Base-by-base conservation (phyloP, 2,888 invertebrate species). In the Epinotia bilunana region DNA sequence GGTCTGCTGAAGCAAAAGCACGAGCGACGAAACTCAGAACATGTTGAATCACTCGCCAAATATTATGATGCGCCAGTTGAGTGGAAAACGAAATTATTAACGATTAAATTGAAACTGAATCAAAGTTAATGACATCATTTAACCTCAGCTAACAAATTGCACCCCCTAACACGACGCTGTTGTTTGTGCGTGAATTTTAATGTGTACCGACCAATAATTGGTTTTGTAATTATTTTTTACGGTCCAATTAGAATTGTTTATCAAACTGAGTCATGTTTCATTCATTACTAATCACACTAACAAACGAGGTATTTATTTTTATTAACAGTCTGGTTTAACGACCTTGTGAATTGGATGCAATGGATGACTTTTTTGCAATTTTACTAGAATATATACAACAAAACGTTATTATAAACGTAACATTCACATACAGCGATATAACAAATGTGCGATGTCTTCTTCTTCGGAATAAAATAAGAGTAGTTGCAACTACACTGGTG, bases 111-210 rank as follows among this genome's bases (percentile, higher is more conserved):
- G 49, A 49, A 61, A 65, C 12, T 60, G 16, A 13, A 43, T 57
- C 68, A 23, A 64, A 72, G 46, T 64, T 57, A 58, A 64, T 72
- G 43, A 58, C 72, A 58, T 18, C 46, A 62, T 55, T 60, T 49
- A 71, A 70, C 65, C 49, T 53, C 60, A 33, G 49, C 60, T 49
- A 65, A 65, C 65, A 70, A 65, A 70, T 70, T 70, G 53, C 53
- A 58, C 64, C 53, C 60, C 60, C 4, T 67, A 72, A 67, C 67
- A 71, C 60, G 49, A 43, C 20, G 23, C 6, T 60, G 49, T 18
- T 75, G 65, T 43, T 61, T 39, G 55, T 46, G 12, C 61, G n/a
- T 72, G 71, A 7, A 72, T 74, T 64, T 74, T 67, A 61, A 71
- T 65, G 60, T 49, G 18, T 57, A 11, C 20, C 57, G 68, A 43